Evolutionary conservation across 1,140 invertebrate genomes (phyloP), one percentile per base, ranked within the genome.

Genomic region (Sesamia nonagrioides): DNA sequence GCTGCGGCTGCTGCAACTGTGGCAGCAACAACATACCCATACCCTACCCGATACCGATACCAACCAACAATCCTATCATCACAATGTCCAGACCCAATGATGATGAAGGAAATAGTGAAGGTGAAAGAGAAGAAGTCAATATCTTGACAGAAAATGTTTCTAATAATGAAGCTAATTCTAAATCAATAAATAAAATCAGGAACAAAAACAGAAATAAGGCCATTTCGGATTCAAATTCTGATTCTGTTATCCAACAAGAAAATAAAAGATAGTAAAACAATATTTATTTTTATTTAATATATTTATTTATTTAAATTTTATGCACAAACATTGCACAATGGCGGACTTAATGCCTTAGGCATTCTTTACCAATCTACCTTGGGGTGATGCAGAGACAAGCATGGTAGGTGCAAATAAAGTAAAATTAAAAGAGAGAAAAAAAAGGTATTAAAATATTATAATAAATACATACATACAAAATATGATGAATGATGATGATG

Each of bases 1-100:
- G 71, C 45, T 82, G 84, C 69, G 82, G 85, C n/a, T 85, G 84
- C 56, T 85, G 84, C 68, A 85, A 79, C 74, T 75, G 80, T 56
- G 80, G 81, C 60, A 42, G 81, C 8, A 78, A 80, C 18, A 80
- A 61, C 11, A 79, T 87, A 17, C 83, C 85, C 0, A 78, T 87
- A 48, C 87, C 87, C 0, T 87, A 83, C 17, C 83, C 84, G 4
- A 85, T 87, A 71, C 85, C 86, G 3, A 86, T 88, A 48, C 88
- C 89, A 15, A 87, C 81, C 4, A 89, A 87, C 58, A 86, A 79
- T 77, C 79, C 86, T 1, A 78, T 90, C 45, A 80, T 90, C 9
- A 83, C 78, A n/a, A 83, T 74, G 56, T 33, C 66, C 18, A 71
- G 69, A n/a, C 27, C 9, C 5, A 56, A 80, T 42, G 15, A 76